phyloP scores from a whole-genome alignment of 2,113 vertebrate species.

The Oryzias melastigma region DNA sequence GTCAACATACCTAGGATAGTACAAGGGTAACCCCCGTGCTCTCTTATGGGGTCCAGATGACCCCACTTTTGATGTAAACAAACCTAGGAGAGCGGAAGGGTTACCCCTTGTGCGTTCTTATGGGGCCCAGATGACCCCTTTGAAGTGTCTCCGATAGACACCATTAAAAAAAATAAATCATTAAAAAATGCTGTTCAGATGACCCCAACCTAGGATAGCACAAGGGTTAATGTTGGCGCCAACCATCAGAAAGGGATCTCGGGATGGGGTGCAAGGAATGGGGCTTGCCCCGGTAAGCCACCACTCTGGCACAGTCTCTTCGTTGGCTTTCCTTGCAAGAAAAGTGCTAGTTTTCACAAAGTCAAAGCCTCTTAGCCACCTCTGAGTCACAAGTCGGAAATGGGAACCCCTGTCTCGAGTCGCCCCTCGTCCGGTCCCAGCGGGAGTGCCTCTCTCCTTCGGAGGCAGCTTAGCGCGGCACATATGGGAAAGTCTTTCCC shows the following conservation, averaged over 20 bases:
- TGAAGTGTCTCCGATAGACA: too few species aligned
- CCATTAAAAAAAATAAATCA: too few species aligned
- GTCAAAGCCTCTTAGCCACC: conserved; percentile 57
- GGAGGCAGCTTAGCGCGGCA: conserved; percentile 52
- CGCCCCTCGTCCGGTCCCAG: conserved; percentile 29
- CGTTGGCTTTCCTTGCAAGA: conserved; percentile 7
- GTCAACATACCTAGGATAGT: too few species aligned
- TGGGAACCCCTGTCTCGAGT: conserved; percentile 37
- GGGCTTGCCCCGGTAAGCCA: not conserved
- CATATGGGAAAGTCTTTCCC: conserved; percentile 59
- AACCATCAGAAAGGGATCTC: conserved; percentile 6
- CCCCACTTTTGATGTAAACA: too few species aligned
- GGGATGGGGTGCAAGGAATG: not conserved
- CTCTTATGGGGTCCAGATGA: too few species aligned
- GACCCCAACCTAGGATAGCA: too few species aligned
- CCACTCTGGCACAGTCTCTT: conserved; percentile 15
- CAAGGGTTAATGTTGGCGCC: too few species aligned
- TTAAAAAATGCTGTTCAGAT: too few species aligned
- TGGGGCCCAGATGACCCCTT: too few species aligned
- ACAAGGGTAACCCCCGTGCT: too few species aligned
- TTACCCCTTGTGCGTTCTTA: too few species aligned
- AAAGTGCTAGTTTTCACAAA: conserved; percentile 48
- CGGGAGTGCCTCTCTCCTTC: conserved; percentile 36
- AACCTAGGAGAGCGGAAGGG: too few species aligned
- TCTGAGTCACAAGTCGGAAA: conserved; percentile 46